Evolutionary conservation across 2,888 invertebrate species (phyloP).

Genomic region (Dasypogon diadema): DNA sequence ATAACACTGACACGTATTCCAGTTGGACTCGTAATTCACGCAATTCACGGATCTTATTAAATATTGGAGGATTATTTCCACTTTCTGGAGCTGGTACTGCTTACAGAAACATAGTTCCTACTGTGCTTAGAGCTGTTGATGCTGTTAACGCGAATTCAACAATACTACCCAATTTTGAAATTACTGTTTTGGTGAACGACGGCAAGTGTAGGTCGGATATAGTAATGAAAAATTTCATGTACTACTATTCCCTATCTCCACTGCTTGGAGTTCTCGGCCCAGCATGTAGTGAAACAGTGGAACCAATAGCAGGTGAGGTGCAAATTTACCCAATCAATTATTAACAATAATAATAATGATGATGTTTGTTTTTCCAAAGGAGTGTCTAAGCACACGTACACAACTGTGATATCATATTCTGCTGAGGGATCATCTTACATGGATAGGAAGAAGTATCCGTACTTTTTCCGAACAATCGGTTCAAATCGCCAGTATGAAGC

Average conservation of each 20-base stretch:
- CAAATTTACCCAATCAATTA: not conserved
- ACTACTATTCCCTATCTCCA: conserved; percentile 71
- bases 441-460: conserved; percentile 78
- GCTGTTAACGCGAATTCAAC: conserved; percentile 74
- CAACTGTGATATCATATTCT: conserved; percentile 81
- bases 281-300: conserved; percentile 84
- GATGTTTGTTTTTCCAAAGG: conserved; percentile 64
- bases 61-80: conserved; percentile 71
- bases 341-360: not conserved
- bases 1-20: conserved; percentile 68
- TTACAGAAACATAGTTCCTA: conserved; percentile 70
- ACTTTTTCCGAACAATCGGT: conserved; percentile 84
- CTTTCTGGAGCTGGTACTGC: conserved; percentile 72
- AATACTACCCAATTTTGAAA: conserved; percentile 73
- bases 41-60: conserved; percentile 60
- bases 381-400: conserved; percentile 79
- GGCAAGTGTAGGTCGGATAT: conserved; percentile 79
- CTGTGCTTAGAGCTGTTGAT: conserved; percentile 74
- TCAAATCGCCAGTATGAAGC: conserved; percentile 75
- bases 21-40: conserved; percentile 68
- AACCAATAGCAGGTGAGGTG: conserved; percentile 76
- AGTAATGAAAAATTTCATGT: conserved; percentile 81
- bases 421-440: conserved; percentile 82
- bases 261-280: conserved; percentile 82
- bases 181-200: conserved; percentile 73